Evolutionary conservation across 2,888 invertebrate genomes (phyloP).

Genomic region (Plebejus anna): DNA sequence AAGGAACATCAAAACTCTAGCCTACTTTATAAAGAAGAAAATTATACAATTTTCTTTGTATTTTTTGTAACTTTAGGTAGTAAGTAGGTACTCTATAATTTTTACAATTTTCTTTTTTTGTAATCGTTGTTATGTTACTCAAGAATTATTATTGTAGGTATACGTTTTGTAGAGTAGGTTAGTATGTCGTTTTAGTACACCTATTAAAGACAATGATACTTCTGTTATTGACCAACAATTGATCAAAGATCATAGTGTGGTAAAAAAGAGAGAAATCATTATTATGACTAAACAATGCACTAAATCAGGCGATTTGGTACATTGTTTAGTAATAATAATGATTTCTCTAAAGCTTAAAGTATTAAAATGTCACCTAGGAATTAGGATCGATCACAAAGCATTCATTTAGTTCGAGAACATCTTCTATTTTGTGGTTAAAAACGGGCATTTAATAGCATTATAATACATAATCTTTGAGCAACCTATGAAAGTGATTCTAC

Average conservation of each 20-base stretch:
- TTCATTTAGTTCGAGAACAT: neutral
- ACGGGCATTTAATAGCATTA: neutral
- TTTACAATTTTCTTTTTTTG: neutral
- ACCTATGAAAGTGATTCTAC: neutral
- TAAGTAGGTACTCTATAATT: neutral
- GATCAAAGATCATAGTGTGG: neutral
- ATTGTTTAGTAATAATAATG: too few relatives aligned
- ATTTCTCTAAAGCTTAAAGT: too few relatives aligned
- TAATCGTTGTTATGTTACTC: neutral
- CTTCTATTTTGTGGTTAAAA: neutral
- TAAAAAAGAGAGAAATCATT: too few relatives aligned
- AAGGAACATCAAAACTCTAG: constrained; percentile 14
- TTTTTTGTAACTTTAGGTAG: neutral
- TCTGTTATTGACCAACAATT: constrained; percentile 6
- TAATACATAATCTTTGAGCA: neutral
- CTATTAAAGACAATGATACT: neutral
- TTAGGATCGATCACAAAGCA: too few relatives aligned
- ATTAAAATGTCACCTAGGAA: too few relatives aligned
- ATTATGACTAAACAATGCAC: too few relatives aligned
- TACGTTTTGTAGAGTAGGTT: neutral
- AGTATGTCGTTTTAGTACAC: neutral
- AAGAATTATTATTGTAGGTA: neutral
- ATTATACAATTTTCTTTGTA: neutral
- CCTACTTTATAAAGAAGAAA: neutral
- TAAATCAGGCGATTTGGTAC: neutral